Percentiles rank a stretch among this genome's conserved stretches.
These are phyloP conservation scores for Serranus cabrilla DNA, from an alignment of 2,797 vertebrate species.

Conservation along the genomic window DNA sequence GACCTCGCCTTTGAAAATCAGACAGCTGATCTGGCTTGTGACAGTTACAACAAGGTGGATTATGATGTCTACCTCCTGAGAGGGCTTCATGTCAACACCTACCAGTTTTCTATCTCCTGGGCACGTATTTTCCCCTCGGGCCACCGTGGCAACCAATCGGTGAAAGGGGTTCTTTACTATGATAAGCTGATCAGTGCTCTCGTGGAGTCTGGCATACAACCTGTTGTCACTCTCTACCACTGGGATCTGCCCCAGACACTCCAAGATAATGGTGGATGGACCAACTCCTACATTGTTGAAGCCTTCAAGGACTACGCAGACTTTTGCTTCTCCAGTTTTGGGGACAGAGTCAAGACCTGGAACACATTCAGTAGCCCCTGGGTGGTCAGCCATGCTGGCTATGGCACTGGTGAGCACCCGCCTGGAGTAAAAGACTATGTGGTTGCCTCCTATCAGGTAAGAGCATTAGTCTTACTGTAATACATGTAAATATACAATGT, in stretches of 20 bases:
- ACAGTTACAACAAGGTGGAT: slow-evolving; percentile 93
- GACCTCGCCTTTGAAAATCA: no score
- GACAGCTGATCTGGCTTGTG: slow-evolving; percentile 89
- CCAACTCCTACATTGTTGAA: slow-evolving; percentile 85
- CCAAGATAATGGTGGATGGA: slow-evolving; percentile 92
- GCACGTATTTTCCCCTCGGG: slow-evolving; percentile 92
- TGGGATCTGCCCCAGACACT: slow-evolving; percentile 94
- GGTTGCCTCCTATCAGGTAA: slow-evolving; percentile 90
- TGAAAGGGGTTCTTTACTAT: slow-evolving; percentile 89
- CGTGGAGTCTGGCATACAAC: slow-evolving; percentile 86
- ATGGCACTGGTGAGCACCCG: slow-evolving; percentile 92
- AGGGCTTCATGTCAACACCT: slow-evolving; percentile 88
- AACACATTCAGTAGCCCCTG: slow-evolving; percentile 96
- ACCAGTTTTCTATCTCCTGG: slow-evolving; percentile 97
- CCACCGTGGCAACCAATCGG: slow-evolving; percentile 70
- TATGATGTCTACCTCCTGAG: slow-evolving; percentile 91
- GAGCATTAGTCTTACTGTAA: background rate
- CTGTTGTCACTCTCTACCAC: slow-evolving; percentile 92
- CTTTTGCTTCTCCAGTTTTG: slow-evolving; percentile 93
- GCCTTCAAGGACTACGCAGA: slow-evolving; percentile 91
- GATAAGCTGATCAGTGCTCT: slow-evolving; percentile 88
- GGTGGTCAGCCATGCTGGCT: slow-evolving; percentile 93
- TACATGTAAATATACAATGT: background rate
- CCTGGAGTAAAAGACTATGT: slow-evolving; percentile 89
- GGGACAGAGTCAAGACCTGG: slow-evolving; percentile 93